Evolutionary conservation across 2,797 vertebrate species (phyloP).

Genomic region (Megaceryle alcyon): DNA sequence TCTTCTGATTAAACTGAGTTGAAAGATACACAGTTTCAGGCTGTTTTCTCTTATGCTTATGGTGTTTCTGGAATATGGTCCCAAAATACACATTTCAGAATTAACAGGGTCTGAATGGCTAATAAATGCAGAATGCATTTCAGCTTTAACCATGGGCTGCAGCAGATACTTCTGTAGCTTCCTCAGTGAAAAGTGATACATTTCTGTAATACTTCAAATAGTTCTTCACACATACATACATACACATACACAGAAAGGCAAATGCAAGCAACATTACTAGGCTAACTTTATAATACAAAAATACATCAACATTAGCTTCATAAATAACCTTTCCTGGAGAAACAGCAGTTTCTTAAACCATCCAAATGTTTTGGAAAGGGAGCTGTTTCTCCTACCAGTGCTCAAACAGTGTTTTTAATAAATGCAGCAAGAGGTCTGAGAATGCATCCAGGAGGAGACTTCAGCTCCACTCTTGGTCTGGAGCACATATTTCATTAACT

Average conservation of each 20-base stretch:
- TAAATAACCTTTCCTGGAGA: background rate
- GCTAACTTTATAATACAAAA: background rate
- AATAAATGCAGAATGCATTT: background rate
- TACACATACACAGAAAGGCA: background rate
- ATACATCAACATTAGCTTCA: background rate
- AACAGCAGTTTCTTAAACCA: background rate
- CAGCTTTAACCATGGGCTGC: background rate
- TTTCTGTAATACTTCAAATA: background rate
- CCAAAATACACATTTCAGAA: background rate
- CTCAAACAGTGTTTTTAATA: background rate
- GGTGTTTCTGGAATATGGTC: background rate
- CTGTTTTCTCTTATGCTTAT: background rate
- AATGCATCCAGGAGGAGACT: background rate
- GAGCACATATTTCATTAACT: background rate
- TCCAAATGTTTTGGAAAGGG: background rate
- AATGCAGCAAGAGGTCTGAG: background rate
- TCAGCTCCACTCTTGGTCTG: background rate
- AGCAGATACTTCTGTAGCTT: background rate
- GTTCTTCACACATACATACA: background rate
- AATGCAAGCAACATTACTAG: background rate
- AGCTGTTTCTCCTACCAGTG: background rate
- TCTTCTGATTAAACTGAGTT: background rate
- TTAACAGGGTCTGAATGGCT: background rate
- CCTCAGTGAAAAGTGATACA: background rate
- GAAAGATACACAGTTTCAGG: background rate